phyloP scores from a whole-genome alignment of 1,140 invertebrate genomes.

The Ceratitis capitata region DNA sequence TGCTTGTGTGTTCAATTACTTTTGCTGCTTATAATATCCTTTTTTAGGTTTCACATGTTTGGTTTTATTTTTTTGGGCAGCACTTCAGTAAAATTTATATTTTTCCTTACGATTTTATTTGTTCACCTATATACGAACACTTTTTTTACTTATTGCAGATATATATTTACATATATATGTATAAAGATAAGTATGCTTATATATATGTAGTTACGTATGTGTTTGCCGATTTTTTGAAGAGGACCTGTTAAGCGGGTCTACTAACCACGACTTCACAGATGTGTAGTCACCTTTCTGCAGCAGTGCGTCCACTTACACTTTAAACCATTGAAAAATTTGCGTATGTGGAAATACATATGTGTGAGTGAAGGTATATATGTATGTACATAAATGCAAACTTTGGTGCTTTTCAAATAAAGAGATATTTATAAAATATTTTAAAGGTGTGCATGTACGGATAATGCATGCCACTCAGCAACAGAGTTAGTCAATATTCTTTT shows the following conservation, averaged over 20 bases:
- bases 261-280: background rate
- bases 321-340: background rate
- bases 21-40: background rate
- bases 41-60: background rate
- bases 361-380: too few relatives aligned
- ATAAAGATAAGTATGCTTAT: background rate
- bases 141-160: background rate
- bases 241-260: background rate
- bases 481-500: too few relatives aligned
- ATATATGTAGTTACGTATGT: background rate
- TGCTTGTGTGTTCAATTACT: background rate
- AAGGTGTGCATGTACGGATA: too few relatives aligned
- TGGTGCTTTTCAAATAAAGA: too few relatives aligned
- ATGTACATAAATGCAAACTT: too few relatives aligned
- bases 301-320: background rate
- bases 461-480: too few relatives aligned
- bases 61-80: background rate
- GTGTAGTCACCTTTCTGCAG: background rate
- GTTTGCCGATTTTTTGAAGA: background rate
- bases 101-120: background rate
- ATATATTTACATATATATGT: background rate
- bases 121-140: background rate
- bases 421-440: too few relatives aligned
- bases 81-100: background rate
- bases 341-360: background rate